A percentile compares a stretch with the other conserved stretches of the same genome.
phyloP scores from a whole-genome alignment of 2,797 vertebrate genomes.

The Alca torda region DNA sequence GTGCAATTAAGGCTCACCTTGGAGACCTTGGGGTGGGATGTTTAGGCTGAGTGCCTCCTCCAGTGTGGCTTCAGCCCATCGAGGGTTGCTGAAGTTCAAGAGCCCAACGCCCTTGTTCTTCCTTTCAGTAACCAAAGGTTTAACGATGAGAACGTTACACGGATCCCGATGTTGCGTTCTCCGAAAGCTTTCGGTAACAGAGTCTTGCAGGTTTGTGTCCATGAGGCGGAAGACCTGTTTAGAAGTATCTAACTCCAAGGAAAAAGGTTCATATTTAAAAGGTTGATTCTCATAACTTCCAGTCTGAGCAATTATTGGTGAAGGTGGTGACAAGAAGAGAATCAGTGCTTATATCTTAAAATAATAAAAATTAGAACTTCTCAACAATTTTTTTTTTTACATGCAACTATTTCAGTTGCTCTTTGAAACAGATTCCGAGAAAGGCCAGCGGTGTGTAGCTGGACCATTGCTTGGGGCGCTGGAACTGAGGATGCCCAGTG shows the following conservation, averaged over 20 bases:
- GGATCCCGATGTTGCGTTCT: neutral
- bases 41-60: neutral
- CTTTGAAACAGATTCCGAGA: neutral
- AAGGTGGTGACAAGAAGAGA: neutral
- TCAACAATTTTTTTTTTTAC: neutral
- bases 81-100: neutral
- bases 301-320: neutral
- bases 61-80: neutral
- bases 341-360: neutral
- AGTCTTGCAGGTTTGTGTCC: neutral
- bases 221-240: neutral
- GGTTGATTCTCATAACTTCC: neutral
- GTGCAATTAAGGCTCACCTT: neutral
- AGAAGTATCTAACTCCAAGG: neutral
- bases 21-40: neutral
- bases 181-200: neutral
- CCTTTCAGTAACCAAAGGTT: neutral
- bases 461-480: neutral
- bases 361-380: neutral
- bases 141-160: neutral
- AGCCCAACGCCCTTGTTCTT: neutral
- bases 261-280: neutral
- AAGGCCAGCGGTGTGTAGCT: neutral
- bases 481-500: neutral
- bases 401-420: neutral